A percentile compares a stretch with the other conserved stretches of the same genome.
Evolutionary conservation across 2,888 invertebrate genomes (phyloP).

Genomic region (Dryocosmus kuriphilus): DNA sequence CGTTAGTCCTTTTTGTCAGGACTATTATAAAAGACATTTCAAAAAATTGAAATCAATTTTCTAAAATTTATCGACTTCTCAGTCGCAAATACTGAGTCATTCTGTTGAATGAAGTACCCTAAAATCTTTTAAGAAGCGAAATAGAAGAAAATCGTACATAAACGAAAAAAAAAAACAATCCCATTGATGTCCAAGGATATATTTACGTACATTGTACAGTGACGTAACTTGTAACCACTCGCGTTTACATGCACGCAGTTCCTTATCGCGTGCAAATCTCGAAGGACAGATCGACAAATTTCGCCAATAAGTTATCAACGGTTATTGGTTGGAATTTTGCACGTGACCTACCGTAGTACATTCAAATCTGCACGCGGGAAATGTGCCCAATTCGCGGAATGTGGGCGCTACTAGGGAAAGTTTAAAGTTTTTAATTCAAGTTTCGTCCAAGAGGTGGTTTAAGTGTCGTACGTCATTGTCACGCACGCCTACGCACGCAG

Average conservation of each 20-base stretch:
- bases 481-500: slow-evolving; percentile 52
- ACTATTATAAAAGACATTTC: no score
- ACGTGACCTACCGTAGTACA: slow-evolving; percentile 72
- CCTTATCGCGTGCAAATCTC: not conserved
- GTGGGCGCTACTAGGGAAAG: slow-evolving; percentile 54
- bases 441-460: slow-evolving; percentile 57
- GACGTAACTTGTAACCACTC: not conserved
- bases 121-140: not conserved
- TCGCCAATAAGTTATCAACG: slow-evolving; percentile 64
- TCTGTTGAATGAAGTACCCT: not conserved
- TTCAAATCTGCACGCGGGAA: slow-evolving; percentile 69
- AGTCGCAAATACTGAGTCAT: no score
- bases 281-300: not conserved
- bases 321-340: slow-evolving; percentile 69
- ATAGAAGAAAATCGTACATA: not conserved
- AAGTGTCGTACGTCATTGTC: slow-evolving; percentile 62
- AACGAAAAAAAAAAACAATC: not conserved
- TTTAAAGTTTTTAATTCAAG: slow-evolving; percentile 59
- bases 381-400: slow-evolving; percentile 52
- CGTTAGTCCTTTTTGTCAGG: no score
- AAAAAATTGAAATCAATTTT: no score
- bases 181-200: not conserved
- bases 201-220: no score
- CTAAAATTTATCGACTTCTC: no score
- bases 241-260: not conserved